phyloP scores from a whole-genome alignment of 2,888 invertebrate species.

The Chouioia cunea region DNA sequence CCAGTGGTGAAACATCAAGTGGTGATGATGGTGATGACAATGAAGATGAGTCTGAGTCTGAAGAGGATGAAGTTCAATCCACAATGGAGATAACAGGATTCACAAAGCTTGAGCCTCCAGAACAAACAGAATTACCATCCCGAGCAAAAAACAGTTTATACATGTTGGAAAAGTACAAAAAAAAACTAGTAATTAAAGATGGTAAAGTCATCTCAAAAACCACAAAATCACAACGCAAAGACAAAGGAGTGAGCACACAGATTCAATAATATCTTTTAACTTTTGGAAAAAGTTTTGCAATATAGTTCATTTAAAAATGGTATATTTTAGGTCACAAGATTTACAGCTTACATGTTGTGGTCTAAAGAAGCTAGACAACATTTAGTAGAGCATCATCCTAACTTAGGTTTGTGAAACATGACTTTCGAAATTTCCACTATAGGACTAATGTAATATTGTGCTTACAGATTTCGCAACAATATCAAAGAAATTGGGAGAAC shows the following conservation, averaged over 20 bases:
- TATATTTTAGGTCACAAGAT: slow-evolving; percentile 74
- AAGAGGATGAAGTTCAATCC: slow-evolving; percentile 54
- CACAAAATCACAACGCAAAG: slow-evolving; percentile 80
- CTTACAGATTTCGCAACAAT: slow-evolving; percentile 81
- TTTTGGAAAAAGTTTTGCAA: slow-evolving; percentile 2
- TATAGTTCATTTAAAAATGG: neutral
- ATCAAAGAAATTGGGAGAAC: slow-evolving; percentile 86
- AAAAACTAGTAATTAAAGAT: slow-evolving; percentile 79
- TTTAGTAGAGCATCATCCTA: slow-evolving; percentile 78
- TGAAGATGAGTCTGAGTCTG: slow-evolving; percentile 53
- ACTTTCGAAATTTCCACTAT: too few relatives aligned
- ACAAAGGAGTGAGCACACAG: slow-evolving; percentile 75
- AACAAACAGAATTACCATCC: slow-evolving; percentile 64
- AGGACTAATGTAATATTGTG: slow-evolving; percentile 3
- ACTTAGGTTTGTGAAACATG: slow-evolving; percentile 72
- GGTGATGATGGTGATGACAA: slow-evolving; percentile 49
- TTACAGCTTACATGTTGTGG: slow-evolving; percentile 94
- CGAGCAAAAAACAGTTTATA: slow-evolving; percentile 78
- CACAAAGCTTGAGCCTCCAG: slow-evolving; percentile 70
- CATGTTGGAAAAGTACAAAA: slow-evolving; percentile 83
- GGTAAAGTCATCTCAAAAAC: slow-evolving; percentile 78
- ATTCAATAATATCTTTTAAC: slow-evolving; percentile 2
- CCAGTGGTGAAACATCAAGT: slow-evolving; percentile 63
- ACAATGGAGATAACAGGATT: slow-evolving; percentile 67
- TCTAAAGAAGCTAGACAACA: slow-evolving; percentile 85